Conservation (phyloP, 2,113 vertebrate species). For the Nanorana parkeri region DNA sequence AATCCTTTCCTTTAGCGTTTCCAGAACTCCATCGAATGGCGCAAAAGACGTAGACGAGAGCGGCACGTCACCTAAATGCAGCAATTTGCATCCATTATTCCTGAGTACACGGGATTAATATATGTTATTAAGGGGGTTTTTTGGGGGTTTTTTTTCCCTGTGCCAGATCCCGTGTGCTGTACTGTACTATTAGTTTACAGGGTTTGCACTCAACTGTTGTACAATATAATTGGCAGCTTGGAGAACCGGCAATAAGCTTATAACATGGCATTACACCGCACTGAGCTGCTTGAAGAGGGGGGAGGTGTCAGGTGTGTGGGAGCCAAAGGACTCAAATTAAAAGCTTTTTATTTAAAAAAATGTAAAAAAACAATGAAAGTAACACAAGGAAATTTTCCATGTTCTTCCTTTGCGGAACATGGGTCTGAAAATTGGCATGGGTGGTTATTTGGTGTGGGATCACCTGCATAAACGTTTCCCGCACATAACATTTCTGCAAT, state of each 20-base stretch:
- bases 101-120: conserved; percentile 2
- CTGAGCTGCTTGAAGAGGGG: neutral
- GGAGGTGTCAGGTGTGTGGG: conserved; percentile 6
- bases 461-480: too few relatives aligned
- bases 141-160: neutral
- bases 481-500: too few relatives aligned
- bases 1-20: conserved; percentile 18
- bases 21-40: neutral
- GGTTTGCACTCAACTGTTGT: neutral
- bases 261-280: neutral
- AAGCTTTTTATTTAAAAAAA: too few relatives aligned
- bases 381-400: too few relatives aligned
- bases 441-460: too few relatives aligned
- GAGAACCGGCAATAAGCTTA: neutral
- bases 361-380: too few relatives aligned
- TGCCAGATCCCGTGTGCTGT: neutral
- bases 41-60: neutral
- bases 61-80: conserved; percentile 19
- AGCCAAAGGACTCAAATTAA: too few relatives aligned
- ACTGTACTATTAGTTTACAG: conserved; percentile 21
- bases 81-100: conserved; percentile 48
- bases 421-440: too few relatives aligned
- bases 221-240: conserved; percentile 27
- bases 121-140: conserved; percentile 13
- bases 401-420: too few relatives aligned